Base-by-base conservation (phyloP, 2,113 vertebrate species). In the Eurystomus gularis region DNA sequence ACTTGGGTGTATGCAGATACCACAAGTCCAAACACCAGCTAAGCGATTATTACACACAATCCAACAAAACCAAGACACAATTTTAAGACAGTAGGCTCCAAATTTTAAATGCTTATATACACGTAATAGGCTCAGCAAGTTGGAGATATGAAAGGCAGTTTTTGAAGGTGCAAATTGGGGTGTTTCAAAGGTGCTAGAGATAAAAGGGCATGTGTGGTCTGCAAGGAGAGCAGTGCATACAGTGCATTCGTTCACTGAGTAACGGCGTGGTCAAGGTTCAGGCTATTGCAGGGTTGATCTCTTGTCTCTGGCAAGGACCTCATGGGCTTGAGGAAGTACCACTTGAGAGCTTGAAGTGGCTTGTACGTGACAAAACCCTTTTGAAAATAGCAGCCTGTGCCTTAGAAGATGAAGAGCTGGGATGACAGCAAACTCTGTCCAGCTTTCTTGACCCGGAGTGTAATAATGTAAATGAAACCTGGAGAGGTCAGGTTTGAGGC, bases 211-310 rank as follows among this genome's bases (percentile, higher is more conserved):
- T 2, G 2, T 68, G 42, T 72, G 31, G 48, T 18, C 64, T 84
- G 11, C 28, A 8, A 39, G 62, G 48, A 51, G 33, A 24, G 28
- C 48, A 48, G 4, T 0, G 0, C 4, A 5, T 40, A 1, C 17
- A 8, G n/a, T 10, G 29, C 0, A 0, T 18, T 24, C 9, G 15
- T n/a, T 61, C 40, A 18, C 23, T 9, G 31, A 55, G n/a, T 13
- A 57, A 37, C 35, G 14, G 9, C 48, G 23, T 6, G 0, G 57
- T 26, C 35, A n/a, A 52, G 48, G 60, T 31, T 40, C 15, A 3
- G 46, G 25, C 11, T 46, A 1, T 44, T 70, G 72, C 46, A 39
- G 25, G 35, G 21, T 16, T 91, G 29, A 61, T 92, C 37, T 72
- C 42, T n/a, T 33, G 14, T 71, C 65, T 72, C 19, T 3, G 3